Conservation (phyloP, 1,140 invertebrate species). For the Tetramorium parvispinum region DNA sequence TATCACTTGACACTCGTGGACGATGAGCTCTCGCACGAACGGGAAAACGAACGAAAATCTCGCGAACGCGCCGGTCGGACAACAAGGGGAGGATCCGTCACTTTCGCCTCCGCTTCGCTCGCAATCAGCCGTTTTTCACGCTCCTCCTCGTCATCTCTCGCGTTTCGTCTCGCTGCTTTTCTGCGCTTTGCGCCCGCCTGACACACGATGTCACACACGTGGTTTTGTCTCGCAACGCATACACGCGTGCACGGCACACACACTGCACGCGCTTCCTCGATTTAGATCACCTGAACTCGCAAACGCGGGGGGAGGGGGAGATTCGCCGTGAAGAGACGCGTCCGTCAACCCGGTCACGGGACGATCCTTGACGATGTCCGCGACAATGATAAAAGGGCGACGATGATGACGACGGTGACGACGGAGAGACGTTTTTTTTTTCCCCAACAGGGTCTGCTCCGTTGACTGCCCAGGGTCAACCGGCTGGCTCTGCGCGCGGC, state of each 20-base stretch:
- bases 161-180: constrained; percentile 7
- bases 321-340: neutral
- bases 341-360: neutral
- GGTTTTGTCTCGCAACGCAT: constrained; percentile 2
- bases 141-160: constrained; percentile 12
- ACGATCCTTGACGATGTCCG: constrained; percentile 30
- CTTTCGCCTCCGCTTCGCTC: neutral
- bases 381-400: constrained; percentile 12
- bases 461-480: constrained; percentile 83
- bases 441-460: constrained; percentile 71
- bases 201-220: constrained; percentile 46
- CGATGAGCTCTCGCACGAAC: constrained; percentile 4
- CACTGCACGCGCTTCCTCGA: neutral
- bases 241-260: neutral
- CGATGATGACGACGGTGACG: constrained; percentile 1
- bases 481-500: constrained; percentile 82
- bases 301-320: neutral
- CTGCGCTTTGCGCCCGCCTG: neutral
- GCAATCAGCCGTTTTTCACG: constrained; percentile 45
- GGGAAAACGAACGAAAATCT: neutral
- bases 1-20: constrained; percentile 59
- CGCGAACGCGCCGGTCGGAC: neutral
- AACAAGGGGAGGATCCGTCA: neutral
- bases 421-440: constrained; percentile 70
- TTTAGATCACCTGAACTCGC: neutral